These are phyloP conservation scores for Petroica traversi DNA, from an alignment of 2,113 vertebrate genomes.

Conservation along the genomic window DNA sequence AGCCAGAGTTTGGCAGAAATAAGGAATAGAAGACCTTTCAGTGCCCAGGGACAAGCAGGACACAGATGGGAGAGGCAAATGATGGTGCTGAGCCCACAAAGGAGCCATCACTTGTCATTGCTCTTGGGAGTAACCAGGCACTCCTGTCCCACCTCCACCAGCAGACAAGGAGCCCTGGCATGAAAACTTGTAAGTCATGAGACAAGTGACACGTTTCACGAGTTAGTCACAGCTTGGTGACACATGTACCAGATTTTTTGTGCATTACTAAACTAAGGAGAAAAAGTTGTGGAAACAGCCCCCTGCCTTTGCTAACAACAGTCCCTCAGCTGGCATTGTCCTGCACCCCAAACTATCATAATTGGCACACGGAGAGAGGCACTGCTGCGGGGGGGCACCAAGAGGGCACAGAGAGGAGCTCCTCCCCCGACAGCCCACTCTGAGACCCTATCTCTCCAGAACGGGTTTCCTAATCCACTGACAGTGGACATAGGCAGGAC, in stretches of 20 bases:
- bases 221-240: slow-evolving; percentile 41
- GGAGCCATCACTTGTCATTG: not conserved
- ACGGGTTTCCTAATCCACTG: not conserved
- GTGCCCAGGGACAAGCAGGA: not conserved
- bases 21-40: not conserved
- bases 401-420: not conserved
- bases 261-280: not conserved
- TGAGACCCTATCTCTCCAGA: not conserved
- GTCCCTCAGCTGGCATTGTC: not conserved
- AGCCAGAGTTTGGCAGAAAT: not conserved
- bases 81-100: not conserved
- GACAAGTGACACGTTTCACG: not conserved
- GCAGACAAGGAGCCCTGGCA: not conserved
- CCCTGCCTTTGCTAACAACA: not conserved
- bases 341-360: too few species aligned
- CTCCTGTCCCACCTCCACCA: not conserved
- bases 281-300: not conserved
- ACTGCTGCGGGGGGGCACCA: not conserved
- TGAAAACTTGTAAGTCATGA: not conserved
- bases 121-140: not conserved
- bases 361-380: not conserved
- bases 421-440: not conserved
- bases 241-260: not conserved
- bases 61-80: accelerated
- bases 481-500: not conserved